Evolutionary conservation across 2,888 invertebrate species (phyloP).

Genomic region (Agrochola lota): DNA sequence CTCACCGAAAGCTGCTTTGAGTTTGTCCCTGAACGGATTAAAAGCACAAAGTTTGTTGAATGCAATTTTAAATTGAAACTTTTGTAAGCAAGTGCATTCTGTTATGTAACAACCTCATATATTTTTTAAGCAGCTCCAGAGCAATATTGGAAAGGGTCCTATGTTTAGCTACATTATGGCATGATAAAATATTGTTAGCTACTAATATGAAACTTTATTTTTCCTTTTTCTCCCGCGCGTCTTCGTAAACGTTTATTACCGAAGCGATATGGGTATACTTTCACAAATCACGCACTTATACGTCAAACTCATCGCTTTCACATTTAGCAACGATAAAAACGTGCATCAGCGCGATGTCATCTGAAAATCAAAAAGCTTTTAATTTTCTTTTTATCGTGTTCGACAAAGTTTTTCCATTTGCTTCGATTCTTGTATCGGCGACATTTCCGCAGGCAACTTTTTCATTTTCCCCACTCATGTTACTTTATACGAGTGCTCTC

Average conservation of each 20-base stretch:
- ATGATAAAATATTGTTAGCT: constrained; percentile 35
- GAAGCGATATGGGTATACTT: constrained; percentile 9
- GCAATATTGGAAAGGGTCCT: constrained; percentile 52
- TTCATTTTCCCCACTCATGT: constrained; percentile 78
- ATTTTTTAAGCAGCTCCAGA: constrained; percentile 54
- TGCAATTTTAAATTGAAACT: constrained; percentile 77
- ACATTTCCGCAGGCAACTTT: constrained; percentile 79
- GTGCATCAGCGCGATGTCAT: constrained; percentile 54
- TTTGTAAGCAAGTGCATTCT: constrained; percentile 60
- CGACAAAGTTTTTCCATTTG: constrained; percentile 83
- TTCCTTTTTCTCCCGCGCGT: constrained; percentile 2
- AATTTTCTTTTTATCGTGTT: constrained; percentile 77
- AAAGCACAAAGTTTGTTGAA: constrained; percentile 80
- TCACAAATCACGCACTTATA: constrained; percentile 13
- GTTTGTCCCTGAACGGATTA: constrained; percentile 85
- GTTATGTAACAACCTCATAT: constrained; percentile 61
- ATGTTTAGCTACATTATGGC: constrained; percentile 34
- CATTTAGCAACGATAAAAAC: constrained; percentile 53
- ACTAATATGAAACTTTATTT: constrained; percentile 23
- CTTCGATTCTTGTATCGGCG: constrained; percentile 79
- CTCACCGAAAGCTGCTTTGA: constrained; percentile 85
- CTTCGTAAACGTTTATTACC: constrained; percentile 20
- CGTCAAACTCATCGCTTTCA: constrained; percentile 37
- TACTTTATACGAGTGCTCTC: constrained; percentile 72
- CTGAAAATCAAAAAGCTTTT: constrained; percentile 75